Evolutionary conservation across 2,888 invertebrate species (phyloP).

Genomic region (Salpingus planirostris): DNA sequence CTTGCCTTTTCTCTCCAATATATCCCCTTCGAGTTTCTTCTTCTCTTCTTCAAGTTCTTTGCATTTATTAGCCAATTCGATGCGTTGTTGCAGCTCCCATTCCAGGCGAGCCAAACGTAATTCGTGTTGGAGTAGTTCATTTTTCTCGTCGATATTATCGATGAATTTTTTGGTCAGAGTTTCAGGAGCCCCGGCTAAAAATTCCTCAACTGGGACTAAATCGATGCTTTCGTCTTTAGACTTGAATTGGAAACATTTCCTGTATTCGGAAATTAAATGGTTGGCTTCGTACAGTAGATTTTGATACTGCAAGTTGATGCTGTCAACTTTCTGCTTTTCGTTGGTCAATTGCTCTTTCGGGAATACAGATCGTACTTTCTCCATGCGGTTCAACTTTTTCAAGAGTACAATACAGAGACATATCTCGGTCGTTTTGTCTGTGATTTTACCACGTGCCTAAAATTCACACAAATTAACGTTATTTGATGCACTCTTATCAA

Average conservation of each 20-base stretch:
- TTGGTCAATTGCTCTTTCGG: constrained; percentile 72
- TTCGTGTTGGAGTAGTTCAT: constrained; percentile 59
- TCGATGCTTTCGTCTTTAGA: constrained; percentile 92
- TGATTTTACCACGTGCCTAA: constrained; percentile 52
- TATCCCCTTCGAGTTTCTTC: constrained; percentile 57
- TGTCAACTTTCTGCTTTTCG: constrained; percentile 83
- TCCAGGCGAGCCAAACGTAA: constrained; percentile 77
- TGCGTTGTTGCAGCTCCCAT: constrained; percentile 84
- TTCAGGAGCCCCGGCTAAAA: constrained; percentile 69
- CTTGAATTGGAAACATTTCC: constrained; percentile 90
- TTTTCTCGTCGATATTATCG: constrained; percentile 25
- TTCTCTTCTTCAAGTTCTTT: constrained; percentile 68
- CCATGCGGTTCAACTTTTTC: constrained; percentile 83
- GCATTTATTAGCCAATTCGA: constrained; percentile 69
- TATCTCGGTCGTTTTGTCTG: constrained; percentile 61
- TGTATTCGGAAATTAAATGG: constrained; percentile 90
- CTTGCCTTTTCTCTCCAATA: constrained; percentile 40
- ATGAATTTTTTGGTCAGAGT: constrained; percentile 35
- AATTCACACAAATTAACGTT: constrained; percentile 20
- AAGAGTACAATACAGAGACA: constrained; percentile 71
- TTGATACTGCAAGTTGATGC: constrained; percentile 81
- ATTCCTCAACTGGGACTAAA: constrained; percentile 74
- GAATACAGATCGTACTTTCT: constrained; percentile 78
- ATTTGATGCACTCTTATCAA: no score
- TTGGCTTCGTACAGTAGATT: constrained; percentile 91